Conservation (phyloP, 2,113 vertebrate species). For the Psammodynastes pulverulentus region DNA sequence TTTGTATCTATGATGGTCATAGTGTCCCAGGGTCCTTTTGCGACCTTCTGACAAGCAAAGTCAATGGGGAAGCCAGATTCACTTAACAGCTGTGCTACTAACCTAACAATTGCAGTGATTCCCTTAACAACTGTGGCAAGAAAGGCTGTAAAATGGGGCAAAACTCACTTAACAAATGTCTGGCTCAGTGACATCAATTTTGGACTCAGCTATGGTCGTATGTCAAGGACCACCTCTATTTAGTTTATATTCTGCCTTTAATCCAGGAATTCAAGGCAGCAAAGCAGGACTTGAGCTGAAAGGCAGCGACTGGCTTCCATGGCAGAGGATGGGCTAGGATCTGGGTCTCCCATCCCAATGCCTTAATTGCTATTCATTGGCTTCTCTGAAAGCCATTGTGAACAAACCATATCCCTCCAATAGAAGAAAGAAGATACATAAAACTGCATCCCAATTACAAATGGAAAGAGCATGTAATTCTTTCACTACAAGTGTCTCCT, state of each 20-base stretch:
- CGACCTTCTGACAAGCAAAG: background rate
- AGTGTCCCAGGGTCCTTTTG: background rate
- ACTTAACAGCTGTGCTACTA: background rate
- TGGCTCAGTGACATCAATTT: background rate
- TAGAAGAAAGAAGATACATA: background rate
- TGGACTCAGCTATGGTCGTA: background rate
- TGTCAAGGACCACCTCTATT: background rate
- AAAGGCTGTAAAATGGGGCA: background rate
- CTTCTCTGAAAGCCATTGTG: background rate
- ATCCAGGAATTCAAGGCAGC: background rate
- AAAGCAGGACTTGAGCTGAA: background rate
- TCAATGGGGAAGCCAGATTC: background rate
- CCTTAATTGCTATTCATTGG: background rate
- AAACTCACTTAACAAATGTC: background rate
- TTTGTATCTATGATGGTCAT: background rate
- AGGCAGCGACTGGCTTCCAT: background rate
- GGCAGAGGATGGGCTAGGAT: background rate
- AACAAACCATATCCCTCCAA: background rate
- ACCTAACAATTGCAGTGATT: background rate
- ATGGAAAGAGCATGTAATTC: background rate
- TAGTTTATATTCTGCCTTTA: background rate
- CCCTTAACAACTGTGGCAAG: background rate
- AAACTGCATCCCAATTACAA: background rate
- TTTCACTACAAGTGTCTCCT: conserved; percentile 48
- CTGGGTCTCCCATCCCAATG: background rate